A percentile compares a stretch with the other conserved stretches of the same genome.
These are phyloP conservation scores for Drosophila ironensis DNA, from an alignment of 1,140 invertebrate genomes.

Conservation along the genomic window DNA sequence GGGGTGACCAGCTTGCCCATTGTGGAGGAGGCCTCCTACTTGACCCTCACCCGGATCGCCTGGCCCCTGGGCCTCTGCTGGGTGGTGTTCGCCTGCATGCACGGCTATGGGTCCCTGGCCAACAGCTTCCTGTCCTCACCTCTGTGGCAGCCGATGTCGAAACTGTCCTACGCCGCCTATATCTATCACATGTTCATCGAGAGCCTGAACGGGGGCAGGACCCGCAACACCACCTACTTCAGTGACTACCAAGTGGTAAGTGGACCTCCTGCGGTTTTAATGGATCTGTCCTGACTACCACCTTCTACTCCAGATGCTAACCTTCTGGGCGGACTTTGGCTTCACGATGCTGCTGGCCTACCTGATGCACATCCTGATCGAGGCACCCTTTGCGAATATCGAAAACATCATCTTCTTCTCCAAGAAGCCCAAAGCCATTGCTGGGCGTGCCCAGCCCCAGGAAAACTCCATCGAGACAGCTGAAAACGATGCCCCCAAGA, in stretches of 20 bases:
- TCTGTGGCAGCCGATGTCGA: slow-evolving; percentile 83
- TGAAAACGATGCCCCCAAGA: neutral
- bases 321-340: slow-evolving; percentile 63
- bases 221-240: slow-evolving; percentile 51
- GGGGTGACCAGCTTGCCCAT: slow-evolving; percentile 19
- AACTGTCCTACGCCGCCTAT: slow-evolving; percentile 83
- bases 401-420: slow-evolving; percentile 21
- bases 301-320: too few species aligned
- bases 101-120: slow-evolving; percentile 85
- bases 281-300: too few species aligned
- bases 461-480: neutral
- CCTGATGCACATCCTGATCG: slow-evolving; percentile 46
- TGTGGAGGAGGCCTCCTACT: slow-evolving; percentile 84
- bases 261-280: too few species aligned
- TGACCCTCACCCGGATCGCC: slow-evolving; percentile 84
- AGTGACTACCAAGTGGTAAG: slow-evolving; percentile 69
- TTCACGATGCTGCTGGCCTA: slow-evolving; percentile 48
- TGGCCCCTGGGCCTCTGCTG: slow-evolving; percentile 86
- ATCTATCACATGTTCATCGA: slow-evolving; percentile 81
- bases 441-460: neutral
- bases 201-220: slow-evolving; percentile 19
- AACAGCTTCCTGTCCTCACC: slow-evolving; percentile 82
- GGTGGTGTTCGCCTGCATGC: slow-evolving; percentile 87
- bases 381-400: slow-evolving; percentile 48
- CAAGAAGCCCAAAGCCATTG: neutral